Evolutionary conservation across 1,140 invertebrate species (phyloP).

Genomic region (Matsumurasca onukii): DNA sequence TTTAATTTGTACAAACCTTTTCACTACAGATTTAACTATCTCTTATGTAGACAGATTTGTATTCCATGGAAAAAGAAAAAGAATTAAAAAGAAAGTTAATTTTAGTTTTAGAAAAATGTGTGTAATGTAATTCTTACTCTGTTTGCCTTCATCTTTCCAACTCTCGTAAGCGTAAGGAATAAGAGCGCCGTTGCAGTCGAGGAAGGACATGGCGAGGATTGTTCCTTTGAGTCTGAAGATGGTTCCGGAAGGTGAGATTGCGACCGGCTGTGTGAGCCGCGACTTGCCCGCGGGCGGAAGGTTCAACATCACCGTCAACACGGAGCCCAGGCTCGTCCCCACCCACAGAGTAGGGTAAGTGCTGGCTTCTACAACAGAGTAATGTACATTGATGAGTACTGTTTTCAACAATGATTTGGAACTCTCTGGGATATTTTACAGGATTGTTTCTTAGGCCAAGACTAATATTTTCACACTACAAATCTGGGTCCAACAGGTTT

Average conservation of each 20-base stretch:
- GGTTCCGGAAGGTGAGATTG: conserved; percentile 86
- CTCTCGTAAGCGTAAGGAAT: conserved; percentile 82
- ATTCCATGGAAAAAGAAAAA: no score
- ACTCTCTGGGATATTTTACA: no score
- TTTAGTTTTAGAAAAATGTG: no score
- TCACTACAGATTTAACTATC: no score
- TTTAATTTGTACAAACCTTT: no score
- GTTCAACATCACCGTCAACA: conserved; percentile 87
- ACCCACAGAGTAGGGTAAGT: conserved; percentile 89
- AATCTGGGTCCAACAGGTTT: no score
- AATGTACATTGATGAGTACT: conserved; percentile 33
- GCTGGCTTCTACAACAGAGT: conserved; percentile 63
- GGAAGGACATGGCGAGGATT: conserved; percentile 91
- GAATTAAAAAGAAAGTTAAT: no score
- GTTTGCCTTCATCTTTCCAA: conserved; percentile 78
- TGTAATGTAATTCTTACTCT: no score
- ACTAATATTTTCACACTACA: no score
- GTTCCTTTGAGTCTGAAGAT: conserved; percentile 93
- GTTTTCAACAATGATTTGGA: no score
- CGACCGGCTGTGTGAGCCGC: conserved; percentile 83
- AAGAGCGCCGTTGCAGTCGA: conserved; percentile 89
- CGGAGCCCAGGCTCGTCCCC: conserved; percentile 92
- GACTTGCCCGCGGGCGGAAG: conserved; percentile 76
- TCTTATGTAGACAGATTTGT: no score
- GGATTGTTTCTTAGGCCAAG: no score